These are phyloP conservation scores for Lethenteron reissneri DNA, from an alignment of 2,113 vertebrate genomes.

Conservation along the genomic window DNA sequence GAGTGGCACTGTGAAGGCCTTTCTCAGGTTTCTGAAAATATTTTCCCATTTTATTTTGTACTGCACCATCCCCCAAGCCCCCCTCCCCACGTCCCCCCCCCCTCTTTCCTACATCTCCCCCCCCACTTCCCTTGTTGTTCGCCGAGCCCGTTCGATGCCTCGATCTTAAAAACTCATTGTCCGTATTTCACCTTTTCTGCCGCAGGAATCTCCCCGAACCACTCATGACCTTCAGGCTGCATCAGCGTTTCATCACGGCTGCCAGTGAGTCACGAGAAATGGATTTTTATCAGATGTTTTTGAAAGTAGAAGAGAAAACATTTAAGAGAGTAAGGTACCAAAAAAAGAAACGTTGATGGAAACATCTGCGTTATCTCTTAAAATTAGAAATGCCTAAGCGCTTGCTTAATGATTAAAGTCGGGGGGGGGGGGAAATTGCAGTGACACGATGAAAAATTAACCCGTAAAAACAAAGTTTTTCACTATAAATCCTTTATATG, in stretches of 20 bases:
- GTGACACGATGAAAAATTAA: no score
- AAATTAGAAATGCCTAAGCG: not conserved
- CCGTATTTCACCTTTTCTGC: constrained; percentile 15
- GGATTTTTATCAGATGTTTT: no score
- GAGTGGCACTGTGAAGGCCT: not conserved
- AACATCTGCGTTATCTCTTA: not conserved
- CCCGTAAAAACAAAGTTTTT: no score
- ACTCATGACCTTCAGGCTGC: constrained; percentile 80
- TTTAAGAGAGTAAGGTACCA: not conserved
- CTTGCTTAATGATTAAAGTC: no score
- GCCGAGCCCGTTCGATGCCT: no score
- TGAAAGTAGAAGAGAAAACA: constrained; percentile 12
- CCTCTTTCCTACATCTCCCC: no score
- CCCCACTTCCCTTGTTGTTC: no score
- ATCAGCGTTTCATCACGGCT: constrained; percentile 72
- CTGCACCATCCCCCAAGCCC: not conserved
- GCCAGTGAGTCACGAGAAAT: constrained; percentile 39
- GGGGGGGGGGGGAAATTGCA: no score
- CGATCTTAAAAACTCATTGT: no score
- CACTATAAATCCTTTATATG: no score
- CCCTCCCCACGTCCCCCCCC: not conserved
- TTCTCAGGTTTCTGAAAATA: not conserved
- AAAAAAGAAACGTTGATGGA: not conserved
- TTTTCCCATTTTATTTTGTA: not conserved
- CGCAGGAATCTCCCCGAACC: constrained; percentile 83